These are phyloP conservation scores for Hypsibius dujardini DNA, from an alignment of 1,140 invertebrate species.

Conservation along the genomic window DNA sequence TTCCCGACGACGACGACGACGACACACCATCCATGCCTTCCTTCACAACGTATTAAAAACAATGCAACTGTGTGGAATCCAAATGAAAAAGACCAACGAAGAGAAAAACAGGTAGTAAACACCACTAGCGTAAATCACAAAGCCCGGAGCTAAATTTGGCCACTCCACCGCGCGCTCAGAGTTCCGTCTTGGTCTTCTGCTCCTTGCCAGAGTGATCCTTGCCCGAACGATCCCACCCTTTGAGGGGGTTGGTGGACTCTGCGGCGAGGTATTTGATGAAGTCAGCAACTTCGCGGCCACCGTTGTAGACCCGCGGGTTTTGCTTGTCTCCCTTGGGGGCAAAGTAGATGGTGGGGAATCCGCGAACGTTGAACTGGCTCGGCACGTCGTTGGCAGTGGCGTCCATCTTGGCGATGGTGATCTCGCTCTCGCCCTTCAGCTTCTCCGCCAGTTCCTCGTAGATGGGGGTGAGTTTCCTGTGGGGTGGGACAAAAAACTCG, in stretches of 20 bases:
- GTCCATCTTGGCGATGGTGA: conserved; percentile 91
- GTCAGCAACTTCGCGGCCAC: conserved; percentile 79
- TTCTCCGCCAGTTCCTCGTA: conserved; percentile 85
- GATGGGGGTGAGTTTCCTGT: conserved; percentile 73
- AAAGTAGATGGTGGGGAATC: conserved; percentile 96
- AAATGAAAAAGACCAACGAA: too few relatives aligned
- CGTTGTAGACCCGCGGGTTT: conserved; percentile 74
- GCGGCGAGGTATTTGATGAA: conserved; percentile 91
- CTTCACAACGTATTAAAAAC: too few relatives aligned
- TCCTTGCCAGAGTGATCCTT: too few relatives aligned
- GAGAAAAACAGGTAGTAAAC: too few relatives aligned
- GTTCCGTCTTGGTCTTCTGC: conserved; percentile 58
- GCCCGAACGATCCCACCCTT: conserved; percentile 68
- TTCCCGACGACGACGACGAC: too few relatives aligned
- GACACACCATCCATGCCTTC: too few relatives aligned
- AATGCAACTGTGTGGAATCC: too few relatives aligned
- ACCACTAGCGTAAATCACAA: too few relatives aligned
- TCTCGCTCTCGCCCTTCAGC: conserved; percentile 59
- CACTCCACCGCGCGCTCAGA: conserved; percentile 33
- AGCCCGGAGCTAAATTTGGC: too few relatives aligned
- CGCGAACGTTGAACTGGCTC: conserved; percentile 68
- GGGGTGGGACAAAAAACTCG: not conserved
- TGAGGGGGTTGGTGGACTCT: conserved; percentile 69
- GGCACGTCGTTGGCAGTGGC: conserved; percentile 97
- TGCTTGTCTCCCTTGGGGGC: conserved; percentile 62